Conservation (phyloP, 2,113 vertebrate species). For the Cryptoleucopteryx plumbea region DNA sequence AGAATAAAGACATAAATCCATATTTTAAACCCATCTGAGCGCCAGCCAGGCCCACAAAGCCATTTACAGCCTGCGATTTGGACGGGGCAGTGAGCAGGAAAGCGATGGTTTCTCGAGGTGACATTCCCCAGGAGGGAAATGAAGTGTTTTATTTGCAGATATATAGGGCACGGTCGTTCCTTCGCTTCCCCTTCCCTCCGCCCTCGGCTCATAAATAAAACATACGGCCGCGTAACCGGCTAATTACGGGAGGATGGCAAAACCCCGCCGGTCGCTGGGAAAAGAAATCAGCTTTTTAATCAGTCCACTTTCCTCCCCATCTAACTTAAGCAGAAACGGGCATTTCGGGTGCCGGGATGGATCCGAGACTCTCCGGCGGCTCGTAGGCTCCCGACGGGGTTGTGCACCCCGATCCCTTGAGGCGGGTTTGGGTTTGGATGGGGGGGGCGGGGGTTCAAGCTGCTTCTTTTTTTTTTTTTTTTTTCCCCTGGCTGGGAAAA, state of each 20-base stretch:
- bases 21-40: constrained; percentile 60
- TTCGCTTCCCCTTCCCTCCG: constrained; percentile 54
- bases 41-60: constrained; percentile 50
- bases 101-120: constrained; percentile 59
- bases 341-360: neutral
- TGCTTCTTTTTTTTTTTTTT: neutral
- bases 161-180: constrained; percentile 59
- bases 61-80: constrained; percentile 57
- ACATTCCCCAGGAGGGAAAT: constrained; percentile 65
- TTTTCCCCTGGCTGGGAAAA: constrained; percentile 11
- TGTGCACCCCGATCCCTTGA: neutral
- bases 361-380: neutral
- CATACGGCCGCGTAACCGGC: constrained; percentile 62
- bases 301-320: constrained; percentile 1
- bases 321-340: neutral
- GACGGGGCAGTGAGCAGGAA: constrained; percentile 59
- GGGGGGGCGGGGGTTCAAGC: neutral
- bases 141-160: constrained; percentile 63
- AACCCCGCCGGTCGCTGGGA: constrained; percentile 45
- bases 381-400: neutral
- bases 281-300: constrained; percentile 50
- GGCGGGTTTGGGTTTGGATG: neutral
- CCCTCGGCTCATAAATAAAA: constrained; percentile 67
- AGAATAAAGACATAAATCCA: constrained; percentile 68
- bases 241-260: constrained; percentile 66